These are phyloP conservation scores for Dendroctonus ponderosae DNA, from an alignment of 1,140 invertebrate species.

Conservation along the genomic window DNA sequence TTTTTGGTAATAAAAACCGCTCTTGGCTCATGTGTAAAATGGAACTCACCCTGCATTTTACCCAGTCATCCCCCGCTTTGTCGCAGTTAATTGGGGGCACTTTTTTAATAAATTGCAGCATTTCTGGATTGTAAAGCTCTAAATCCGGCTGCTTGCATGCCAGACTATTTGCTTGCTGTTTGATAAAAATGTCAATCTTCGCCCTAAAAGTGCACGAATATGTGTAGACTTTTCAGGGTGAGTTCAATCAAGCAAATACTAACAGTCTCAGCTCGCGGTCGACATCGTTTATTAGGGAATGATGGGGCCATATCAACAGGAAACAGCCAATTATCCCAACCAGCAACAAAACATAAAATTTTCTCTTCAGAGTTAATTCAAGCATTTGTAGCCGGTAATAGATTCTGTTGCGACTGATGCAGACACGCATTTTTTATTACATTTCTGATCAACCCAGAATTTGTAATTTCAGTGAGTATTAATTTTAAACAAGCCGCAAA, in stretches of 20 bases:
- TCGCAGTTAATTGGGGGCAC: conserved; percentile 61
- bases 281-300: conserved; percentile 33
- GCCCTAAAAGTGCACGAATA: conserved; percentile 32
- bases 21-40: background rate
- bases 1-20: background rate
- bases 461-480: too few species aligned
- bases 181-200: conserved; percentile 35
- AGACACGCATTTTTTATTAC: too few species aligned
- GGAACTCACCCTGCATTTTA: conserved; percentile 52
- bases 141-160: conserved; percentile 64
- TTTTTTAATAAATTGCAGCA: conserved; percentile 65
- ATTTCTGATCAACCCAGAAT: too few species aligned
- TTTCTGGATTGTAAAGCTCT: conserved; percentile 64
- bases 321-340: background rate
- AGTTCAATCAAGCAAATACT: conserved; percentile 5
- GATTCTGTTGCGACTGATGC: background rate
- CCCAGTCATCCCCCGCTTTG: conserved; percentile 59
- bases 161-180: conserved; percentile 33
- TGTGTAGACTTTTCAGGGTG: conserved; percentile 5
- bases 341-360: conserved; percentile 12
- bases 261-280: conserved; percentile 29
- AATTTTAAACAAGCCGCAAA: too few species aligned
- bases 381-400: conserved; percentile 1
- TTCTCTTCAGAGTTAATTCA: conserved; percentile 8
- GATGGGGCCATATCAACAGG: conserved; percentile 22